Percentiles rank a stretch among this genome's conserved stretches.
These are phyloP conservation scores for Poecile atricapillus DNA, from an alignment of 2,113 vertebrate species.

Conservation along the genomic window DNA sequence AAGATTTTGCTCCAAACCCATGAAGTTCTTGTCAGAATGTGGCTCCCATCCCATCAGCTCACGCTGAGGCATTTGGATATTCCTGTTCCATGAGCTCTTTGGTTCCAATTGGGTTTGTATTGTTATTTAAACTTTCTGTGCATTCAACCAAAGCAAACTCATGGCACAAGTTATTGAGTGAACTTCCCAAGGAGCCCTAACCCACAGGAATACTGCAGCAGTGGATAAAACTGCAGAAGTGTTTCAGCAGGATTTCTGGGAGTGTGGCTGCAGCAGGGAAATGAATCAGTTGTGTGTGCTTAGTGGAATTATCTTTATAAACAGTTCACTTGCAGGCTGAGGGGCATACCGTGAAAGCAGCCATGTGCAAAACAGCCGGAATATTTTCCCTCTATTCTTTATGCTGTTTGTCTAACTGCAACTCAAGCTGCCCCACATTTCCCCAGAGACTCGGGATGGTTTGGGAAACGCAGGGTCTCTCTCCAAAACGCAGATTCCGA, in stretches of 20 bases:
- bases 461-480: background rate
- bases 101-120: background rate
- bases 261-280: background rate
- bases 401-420: background rate
- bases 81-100: background rate
- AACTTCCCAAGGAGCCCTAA: background rate
- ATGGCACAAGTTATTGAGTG: background rate
- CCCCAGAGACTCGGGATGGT: background rate
- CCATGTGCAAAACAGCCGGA: background rate
- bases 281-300: background rate
- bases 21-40: fast-evolving
- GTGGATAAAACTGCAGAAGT: background rate
- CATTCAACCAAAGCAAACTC: background rate
- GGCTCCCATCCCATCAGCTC: background rate
- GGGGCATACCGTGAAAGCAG: background rate
- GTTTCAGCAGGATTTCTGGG: background rate
- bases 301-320: background rate
- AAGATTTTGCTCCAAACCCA: background rate
- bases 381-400: background rate
- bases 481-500: background rate
- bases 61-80: background rate
- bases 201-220: background rate
- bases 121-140: background rate
- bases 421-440: background rate
- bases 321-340: background rate